These are phyloP conservation scores for Centropyge bicolor DNA, from an alignment of 2,797 vertebrate genomes.

Conservation along the genomic window DNA sequence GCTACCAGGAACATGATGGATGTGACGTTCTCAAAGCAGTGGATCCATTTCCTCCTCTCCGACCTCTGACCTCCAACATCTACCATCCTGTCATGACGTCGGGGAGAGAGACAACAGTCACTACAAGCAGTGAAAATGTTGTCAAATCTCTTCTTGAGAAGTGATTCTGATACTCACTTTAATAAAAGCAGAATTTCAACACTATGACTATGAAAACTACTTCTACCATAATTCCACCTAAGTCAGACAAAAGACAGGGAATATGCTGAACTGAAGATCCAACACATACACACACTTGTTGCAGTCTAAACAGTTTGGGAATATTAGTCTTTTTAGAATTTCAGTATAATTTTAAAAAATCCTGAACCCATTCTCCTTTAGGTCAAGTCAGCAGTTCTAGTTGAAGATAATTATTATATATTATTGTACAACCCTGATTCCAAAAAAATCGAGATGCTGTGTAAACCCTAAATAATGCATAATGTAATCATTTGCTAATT, in stretches of 20 bases:
- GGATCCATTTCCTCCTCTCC: conserved; percentile 99
- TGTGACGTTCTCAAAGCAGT: conserved; percentile 98
- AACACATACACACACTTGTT: no score
- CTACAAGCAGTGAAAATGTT: background rate
- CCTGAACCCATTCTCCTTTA: no score
- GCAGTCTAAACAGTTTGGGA: no score
- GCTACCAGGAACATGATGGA: conserved; percentile 98
- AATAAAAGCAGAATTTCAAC: background rate
- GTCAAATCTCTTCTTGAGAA: background rate
- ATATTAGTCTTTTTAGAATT: no score
- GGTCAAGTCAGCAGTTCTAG: background rate
- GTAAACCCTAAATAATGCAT: no score
- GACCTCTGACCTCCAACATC: conserved; percentile 96
- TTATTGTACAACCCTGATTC: no score
- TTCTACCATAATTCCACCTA: no score
- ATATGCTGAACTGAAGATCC: background rate
- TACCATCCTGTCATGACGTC: conserved; percentile 90
- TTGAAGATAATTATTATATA: background rate
- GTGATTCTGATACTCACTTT: no score
- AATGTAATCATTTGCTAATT: no score
- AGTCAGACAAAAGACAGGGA: no score
- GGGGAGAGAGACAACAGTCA: conserved; percentile 30
- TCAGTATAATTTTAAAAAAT: background rate
- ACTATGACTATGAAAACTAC: background rate
- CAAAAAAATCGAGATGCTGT: no score